These are phyloP conservation scores for Rana temporaria DNA, from an alignment of 2,113 vertebrate genomes.

Conservation along the genomic window DNA sequence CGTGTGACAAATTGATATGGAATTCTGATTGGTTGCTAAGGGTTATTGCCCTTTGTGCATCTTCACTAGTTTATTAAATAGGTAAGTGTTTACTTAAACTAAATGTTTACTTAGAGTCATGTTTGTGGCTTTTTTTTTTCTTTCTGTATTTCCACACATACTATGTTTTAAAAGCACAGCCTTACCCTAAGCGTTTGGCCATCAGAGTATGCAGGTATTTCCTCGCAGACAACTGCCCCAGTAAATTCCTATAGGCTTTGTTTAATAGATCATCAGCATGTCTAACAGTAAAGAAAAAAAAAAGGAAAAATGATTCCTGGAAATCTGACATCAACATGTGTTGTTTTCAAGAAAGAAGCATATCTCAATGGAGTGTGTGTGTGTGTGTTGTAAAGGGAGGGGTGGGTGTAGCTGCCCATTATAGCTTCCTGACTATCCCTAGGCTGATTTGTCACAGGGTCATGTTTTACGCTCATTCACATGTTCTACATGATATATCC, in stretches of 20 bases:
- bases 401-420: slow-evolving; percentile 31
- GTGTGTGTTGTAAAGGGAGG: slow-evolving; percentile 4
- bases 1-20: too few relatives aligned
- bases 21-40: too few relatives aligned
- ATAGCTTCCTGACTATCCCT: slow-evolving; percentile 52
- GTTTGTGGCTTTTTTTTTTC: not conserved
- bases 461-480: slow-evolving; percentile 49
- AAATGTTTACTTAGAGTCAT: not conserved
- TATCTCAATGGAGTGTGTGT: slow-evolving; percentile 51
- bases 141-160: slow-evolving; percentile 19
- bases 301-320: slow-evolving; percentile 49
- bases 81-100: not conserved
- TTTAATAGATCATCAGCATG: slow-evolving; percentile 92
- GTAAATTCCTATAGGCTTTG: slow-evolving; percentile 92
- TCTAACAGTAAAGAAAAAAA: slow-evolving; percentile 66
- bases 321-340: slow-evolving; percentile 57
- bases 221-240: slow-evolving; percentile 89
- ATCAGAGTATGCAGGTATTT: slow-evolving; percentile 92
- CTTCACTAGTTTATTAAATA: too few relatives aligned
- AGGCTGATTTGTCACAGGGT: slow-evolving; percentile 49
- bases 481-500: slow-evolving; percentile 29
- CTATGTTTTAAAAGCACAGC: slow-evolving; percentile 39
- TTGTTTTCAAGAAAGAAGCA: slow-evolving; percentile 52
- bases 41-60: too few relatives aligned
- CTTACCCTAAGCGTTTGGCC: slow-evolving; percentile 93